Evolutionary conservation across 1,140 invertebrate genomes (phyloP), one percentile per base, ranked within the genome.

Genomic region (Neotoxoptera formosana): DNA sequence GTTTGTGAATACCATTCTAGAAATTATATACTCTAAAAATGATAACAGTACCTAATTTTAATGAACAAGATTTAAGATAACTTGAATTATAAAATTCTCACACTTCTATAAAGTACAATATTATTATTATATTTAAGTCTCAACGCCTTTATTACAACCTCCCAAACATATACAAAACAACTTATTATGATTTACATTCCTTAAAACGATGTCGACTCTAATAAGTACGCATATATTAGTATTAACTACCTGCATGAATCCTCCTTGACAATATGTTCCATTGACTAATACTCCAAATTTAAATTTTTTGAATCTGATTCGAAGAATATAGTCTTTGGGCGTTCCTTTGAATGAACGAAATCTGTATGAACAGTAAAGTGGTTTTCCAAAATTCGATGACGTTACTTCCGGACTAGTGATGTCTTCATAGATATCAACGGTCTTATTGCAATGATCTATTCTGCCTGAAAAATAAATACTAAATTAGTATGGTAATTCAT

Each of bases 351-450:
- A 97, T 1, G 97, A 97, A 56, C 98, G 96, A 95, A 98, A 98
- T 94, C 97, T 96, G 95, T 98, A 99, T 96, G 96, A 98, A 95
- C 98, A 99, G 56, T 97, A 98, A 95, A 99, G 96, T 4, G 98
- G 97, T 94, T 97, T 96, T 14, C 98, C 98, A 94, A 97, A 96
- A 95, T 97, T 98, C 93, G 97, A 96, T n/a, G 96, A 95, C 53
- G 97, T 98, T 95, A 98, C 97, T 94, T 97, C 97, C 30, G 98
- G 98, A 93, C 97, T 98, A 21, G 97, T 97, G 11, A 99, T 97
- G 95, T 98, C 98, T 94, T 98, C 98, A 95, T 98, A 98, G 93
- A 98, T 98, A 94, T 98, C 98, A 89, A 98, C 98, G 2, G 98
- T 98, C 95, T 98, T 98, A 95, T 98, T 98, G 95, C 98, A 99